These are phyloP conservation scores for Eueremaeus valkanovi DNA, from an alignment of 2,888 invertebrate species.

Conservation along the genomic window DNA sequence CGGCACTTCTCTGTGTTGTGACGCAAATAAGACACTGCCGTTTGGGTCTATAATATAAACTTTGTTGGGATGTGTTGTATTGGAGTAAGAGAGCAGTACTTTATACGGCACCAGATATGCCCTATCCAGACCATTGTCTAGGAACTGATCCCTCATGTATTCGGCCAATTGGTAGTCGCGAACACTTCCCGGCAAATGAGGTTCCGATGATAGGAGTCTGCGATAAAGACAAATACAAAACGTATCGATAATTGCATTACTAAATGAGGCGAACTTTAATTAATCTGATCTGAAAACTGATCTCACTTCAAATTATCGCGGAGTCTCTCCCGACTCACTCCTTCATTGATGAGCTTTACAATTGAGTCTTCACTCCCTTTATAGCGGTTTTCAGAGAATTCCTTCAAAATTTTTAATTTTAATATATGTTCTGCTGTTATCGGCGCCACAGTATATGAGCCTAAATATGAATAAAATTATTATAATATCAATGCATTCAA, in stretches of 20 bases:
- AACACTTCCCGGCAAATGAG: conserved; percentile 39
- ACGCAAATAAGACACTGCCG: conserved; percentile 11
- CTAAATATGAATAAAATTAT: no score
- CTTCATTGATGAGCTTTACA: background rate
- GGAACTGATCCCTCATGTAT: conserved; percentile 24
- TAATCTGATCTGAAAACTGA: background rate
- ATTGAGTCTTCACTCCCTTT: conserved; percentile 1
- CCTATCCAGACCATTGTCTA: conserved; percentile 34
- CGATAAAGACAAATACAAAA: background rate
- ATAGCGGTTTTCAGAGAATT: conserved; percentile 2
- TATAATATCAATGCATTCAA: background rate
- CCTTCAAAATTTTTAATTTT: conserved; percentile 4
- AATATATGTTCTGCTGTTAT: background rate
- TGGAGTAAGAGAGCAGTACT: conserved; percentile 38
- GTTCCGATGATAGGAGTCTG: conserved; percentile 37
- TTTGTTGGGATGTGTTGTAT: conserved; percentile 33
- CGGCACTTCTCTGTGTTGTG: conserved; percentile 30
- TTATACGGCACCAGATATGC: conserved; percentile 39
- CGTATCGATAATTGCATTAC: background rate
- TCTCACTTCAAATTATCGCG: conserved; percentile 7
- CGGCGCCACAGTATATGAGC: conserved; percentile 17
- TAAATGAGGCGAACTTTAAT: conserved; percentile 20
- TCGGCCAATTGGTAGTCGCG: conserved; percentile 36
- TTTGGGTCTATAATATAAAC: conserved; percentile 25
- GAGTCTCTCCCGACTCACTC: background rate